Percentiles rank a stretch among this genome's conserved stretches.
phyloP scores from a whole-genome alignment of 2,888 invertebrate species.

The Itoplectis maculator region DNA sequence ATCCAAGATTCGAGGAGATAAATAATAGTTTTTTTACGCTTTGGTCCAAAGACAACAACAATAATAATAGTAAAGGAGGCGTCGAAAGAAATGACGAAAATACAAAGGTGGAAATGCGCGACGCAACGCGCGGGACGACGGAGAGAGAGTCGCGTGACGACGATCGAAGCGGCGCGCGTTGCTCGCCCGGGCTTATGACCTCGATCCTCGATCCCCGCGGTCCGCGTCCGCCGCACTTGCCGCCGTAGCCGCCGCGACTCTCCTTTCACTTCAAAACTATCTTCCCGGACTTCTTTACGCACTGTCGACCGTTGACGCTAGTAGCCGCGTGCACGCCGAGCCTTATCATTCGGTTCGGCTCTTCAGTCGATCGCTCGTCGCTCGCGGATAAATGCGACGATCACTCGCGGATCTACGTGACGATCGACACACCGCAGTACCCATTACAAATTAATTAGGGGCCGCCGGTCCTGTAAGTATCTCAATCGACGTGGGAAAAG shows the following conservation, averaged over 20 bases:
- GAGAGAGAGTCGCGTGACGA: conserved; percentile 63
- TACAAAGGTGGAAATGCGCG: conserved; percentile 17
- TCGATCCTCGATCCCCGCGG: conserved; percentile 80
- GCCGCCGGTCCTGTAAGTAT: conserved; percentile 19
- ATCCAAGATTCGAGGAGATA: no score
- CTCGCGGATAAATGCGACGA: conserved; percentile 26
- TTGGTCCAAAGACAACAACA: not conserved
- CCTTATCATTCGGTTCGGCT: conserved; percentile 56
- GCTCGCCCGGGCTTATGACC: conserved; percentile 72
- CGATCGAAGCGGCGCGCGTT: conserved; percentile 59
- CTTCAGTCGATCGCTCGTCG: conserved; percentile 57
- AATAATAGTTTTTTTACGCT: not conserved
- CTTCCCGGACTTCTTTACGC: conserved; percentile 78
- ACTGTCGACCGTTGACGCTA: conserved; percentile 71
- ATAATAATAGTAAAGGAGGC: not conserved
- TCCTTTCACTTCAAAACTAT: conserved; percentile 83
- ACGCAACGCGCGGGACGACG: conserved; percentile 2
- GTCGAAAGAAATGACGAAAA: conserved; percentile 20
- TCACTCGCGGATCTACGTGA: conserved; percentile 1
- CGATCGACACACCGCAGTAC: not conserved
- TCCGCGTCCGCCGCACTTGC: conserved; percentile 47
- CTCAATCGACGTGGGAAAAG: not conserved
- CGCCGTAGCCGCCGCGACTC: conserved; percentile 67
- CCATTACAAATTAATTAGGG: not conserved
- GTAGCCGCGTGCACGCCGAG: conserved; percentile 56